Evolutionary conservation across 92 coral and sea anemone species (phyloP).

Genomic region (Bergia puertoricense): DNA sequence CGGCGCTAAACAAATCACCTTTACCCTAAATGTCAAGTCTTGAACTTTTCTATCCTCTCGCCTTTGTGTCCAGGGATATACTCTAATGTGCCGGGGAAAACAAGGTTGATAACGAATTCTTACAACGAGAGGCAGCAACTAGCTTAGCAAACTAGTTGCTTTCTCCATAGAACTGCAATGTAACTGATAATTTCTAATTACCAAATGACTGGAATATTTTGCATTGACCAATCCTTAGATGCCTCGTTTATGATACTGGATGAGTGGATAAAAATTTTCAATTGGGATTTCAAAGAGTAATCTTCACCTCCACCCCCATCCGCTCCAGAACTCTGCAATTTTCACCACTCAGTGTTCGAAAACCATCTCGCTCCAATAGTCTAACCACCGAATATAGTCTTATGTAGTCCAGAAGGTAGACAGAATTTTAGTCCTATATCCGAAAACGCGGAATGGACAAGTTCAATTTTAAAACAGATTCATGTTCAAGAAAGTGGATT

Average conservation of each 20-base stretch:
- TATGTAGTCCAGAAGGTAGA: too few species aligned
- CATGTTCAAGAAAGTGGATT: neutral
- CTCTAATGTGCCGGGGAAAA: neutral
- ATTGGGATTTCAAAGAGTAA: neutral
- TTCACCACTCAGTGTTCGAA: too few species aligned
- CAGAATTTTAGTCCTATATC: too few species aligned
- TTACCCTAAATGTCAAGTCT: neutral
- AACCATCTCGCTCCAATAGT: too few species aligned
- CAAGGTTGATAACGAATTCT: neutral
- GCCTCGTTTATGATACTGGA: neutral
- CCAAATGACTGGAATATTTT: too few species aligned
- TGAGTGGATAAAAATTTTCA: neutral
- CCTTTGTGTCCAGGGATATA: neutral
- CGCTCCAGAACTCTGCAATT: too few species aligned
- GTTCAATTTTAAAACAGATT: neutral
- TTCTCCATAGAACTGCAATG: neutral
- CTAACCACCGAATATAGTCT: too few species aligned
- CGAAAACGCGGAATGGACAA: neutral
- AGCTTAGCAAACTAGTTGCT: neutral
- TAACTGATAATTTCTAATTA: too few species aligned
- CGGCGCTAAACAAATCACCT: neutral
- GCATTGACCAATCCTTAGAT: neutral
- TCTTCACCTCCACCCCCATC: neutral
- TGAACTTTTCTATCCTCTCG: neutral
- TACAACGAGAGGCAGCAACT: neutral